phyloP scores from a whole-genome alignment of 2,113 vertebrate species.

The Cyrtonyx montezumae region DNA sequence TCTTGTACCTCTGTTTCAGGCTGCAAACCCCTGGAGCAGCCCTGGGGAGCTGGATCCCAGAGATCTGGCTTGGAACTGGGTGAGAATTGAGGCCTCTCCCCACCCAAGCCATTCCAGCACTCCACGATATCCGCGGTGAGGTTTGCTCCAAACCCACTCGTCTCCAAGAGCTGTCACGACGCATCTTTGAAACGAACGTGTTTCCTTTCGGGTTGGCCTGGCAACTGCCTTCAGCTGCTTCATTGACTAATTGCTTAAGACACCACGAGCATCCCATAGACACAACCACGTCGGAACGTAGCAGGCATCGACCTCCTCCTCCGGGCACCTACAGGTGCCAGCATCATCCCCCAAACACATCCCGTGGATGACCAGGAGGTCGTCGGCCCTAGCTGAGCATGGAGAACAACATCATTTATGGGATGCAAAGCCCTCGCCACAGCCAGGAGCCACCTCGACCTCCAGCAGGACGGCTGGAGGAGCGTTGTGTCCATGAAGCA shows the following conservation, averaged over 20 bases:
- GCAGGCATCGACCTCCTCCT: background rate
- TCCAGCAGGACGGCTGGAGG: background rate
- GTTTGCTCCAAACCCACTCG: background rate
- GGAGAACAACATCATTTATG: background rate
- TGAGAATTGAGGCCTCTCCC: too few relatives aligned
- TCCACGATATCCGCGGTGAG: fast-evolving
- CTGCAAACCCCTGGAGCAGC: background rate
- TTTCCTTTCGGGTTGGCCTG: conserved; percentile 39
- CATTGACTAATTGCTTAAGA: conserved; percentile 35
- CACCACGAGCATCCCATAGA: background rate
- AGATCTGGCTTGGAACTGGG: background rate
- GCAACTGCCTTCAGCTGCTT: conserved; percentile 50
- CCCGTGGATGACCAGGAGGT: background rate
- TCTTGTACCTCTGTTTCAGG: fast-evolving
- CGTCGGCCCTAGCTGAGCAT: fast-evolving
- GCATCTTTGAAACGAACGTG: background rate
- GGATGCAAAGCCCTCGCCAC: background rate
- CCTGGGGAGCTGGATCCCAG: background rate
- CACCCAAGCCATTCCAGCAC: too few relatives aligned
- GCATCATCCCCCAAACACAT: background rate
- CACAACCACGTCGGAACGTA: background rate
- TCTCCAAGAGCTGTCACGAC: conserved; percentile 3
- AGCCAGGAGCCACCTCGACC: background rate
- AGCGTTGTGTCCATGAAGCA: too few relatives aligned
- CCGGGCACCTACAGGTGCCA: background rate